Percentiles rank a stretch among this genome's conserved stretches.
Conservation (phyloP, 2,888 invertebrate species). For the Drosophila leonis region DNA sequence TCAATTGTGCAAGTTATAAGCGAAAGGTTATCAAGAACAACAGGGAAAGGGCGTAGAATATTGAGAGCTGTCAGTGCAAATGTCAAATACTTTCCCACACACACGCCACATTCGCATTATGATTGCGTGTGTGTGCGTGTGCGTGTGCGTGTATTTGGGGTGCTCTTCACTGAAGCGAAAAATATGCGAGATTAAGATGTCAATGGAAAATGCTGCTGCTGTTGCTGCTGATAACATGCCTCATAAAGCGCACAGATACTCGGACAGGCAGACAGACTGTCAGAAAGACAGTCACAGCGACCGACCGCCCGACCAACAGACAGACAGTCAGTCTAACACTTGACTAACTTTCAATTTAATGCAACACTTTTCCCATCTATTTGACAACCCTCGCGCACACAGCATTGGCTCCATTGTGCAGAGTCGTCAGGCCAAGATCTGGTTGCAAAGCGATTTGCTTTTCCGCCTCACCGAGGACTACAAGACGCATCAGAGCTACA, state of each 20-base stretch:
- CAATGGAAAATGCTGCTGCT: constrained; percentile 64
- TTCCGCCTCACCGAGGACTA: constrained; percentile 87
- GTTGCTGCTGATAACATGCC: constrained; percentile 62
- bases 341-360: constrained; percentile 80
- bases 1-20: constrained; percentile 36
- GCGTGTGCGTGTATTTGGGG: constrained; percentile 36
- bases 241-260: constrained; percentile 61
- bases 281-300: constrained; percentile 10
- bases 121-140: constrained; percentile 4
- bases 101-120: constrained; percentile 18
- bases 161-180: constrained; percentile 71
- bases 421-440: constrained; percentile 87
- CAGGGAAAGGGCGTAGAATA: constrained; percentile 54
- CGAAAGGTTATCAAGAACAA: constrained; percentile 48
- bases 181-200: constrained; percentile 84
- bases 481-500: constrained; percentile 86
- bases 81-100: constrained; percentile 64
- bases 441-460: constrained; percentile 88
- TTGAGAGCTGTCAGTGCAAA: constrained; percentile 77
- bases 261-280: constrained; percentile 14
- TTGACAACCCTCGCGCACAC: constrained; percentile 20
- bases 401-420: constrained; percentile 87
- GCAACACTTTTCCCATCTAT: constrained; percentile 64
- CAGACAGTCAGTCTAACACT: constrained; percentile 51
- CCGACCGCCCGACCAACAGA: constrained; percentile 14